A percentile compares a stretch with the other conserved stretches of the same genome.
phyloP scores from a whole-genome alignment of 2,797 vertebrate species.

The Girardinus metallicus region DNA sequence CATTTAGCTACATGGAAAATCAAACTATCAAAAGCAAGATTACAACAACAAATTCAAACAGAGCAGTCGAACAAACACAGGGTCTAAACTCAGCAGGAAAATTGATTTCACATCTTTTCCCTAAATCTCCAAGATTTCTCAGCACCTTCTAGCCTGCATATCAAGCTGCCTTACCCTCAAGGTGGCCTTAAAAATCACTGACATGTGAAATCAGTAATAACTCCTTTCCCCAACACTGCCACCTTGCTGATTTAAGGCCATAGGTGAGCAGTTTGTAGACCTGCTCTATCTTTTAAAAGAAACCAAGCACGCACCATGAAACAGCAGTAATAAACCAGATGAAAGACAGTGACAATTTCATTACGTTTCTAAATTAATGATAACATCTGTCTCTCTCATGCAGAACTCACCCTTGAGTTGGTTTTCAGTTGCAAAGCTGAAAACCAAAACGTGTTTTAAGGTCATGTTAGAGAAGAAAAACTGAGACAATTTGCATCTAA shows the following conservation, averaged over 20 bases:
- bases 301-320: constrained; percentile 61
- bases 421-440: constrained; percentile 36
- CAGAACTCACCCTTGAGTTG: constrained; percentile 41
- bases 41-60: constrained; percentile 33
- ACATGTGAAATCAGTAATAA: constrained; percentile 69
- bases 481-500: neutral
- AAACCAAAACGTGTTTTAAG: constrained; percentile 11
- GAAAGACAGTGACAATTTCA: constrained; percentile 54
- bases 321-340: constrained; percentile 58
- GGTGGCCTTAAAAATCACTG: constrained; percentile 67
- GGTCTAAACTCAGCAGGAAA: constrained; percentile 24
- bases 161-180: constrained; percentile 49
- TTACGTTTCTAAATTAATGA: constrained; percentile 43
- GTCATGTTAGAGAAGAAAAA: neutral
- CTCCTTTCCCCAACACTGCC: neutral
- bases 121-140: constrained; percentile 35
- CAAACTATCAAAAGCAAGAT: constrained; percentile 22
- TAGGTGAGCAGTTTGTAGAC: constrained; percentile 15
- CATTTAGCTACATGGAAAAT: constrained; percentile 23
- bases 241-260: constrained; percentile 36
- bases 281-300: constrained; percentile 46
- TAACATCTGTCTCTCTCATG: constrained; percentile 21
- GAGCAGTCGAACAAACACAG: constrained; percentile 16
- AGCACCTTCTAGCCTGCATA: constrained; percentile 45
- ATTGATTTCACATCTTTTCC: constrained; percentile 51